phyloP scores from a whole-genome alignment of 2,113 vertebrate genomes.

The Campylomormyrus tamandua region DNA sequence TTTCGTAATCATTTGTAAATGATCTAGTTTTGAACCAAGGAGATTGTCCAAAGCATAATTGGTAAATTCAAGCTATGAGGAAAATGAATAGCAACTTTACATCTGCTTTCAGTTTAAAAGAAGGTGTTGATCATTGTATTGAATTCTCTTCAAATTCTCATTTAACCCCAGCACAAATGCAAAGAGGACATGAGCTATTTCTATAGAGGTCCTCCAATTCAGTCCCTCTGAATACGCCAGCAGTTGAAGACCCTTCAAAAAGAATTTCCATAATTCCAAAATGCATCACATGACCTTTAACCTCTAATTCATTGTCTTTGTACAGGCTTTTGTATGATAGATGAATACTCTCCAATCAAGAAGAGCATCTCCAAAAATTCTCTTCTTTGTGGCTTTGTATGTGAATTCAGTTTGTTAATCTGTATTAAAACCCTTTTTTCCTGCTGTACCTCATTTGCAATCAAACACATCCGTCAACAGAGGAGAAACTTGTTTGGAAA shows the following conservation, averaged over 20 bases:
- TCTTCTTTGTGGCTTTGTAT: neutral
- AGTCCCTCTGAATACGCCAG: neutral
- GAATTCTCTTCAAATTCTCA: too few species aligned
- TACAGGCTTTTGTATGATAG: neutral
- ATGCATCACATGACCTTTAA: neutral
- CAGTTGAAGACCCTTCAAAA: neutral
- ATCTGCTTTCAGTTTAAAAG: neutral
- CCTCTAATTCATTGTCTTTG: neutral
- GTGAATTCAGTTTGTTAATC: neutral
- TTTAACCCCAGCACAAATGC: neutral
- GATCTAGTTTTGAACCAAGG: neutral
- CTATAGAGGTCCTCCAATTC: neutral
- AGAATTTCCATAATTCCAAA: neutral
- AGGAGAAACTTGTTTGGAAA: slow-evolving; percentile 14
- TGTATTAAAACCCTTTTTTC: neutral
- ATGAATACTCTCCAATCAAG: neutral
- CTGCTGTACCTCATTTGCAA: neutral
- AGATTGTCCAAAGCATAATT: neutral
- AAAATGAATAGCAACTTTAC: neutral
- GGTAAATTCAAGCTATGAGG: neutral
- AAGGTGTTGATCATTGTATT: neutral
- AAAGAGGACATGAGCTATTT: neutral
- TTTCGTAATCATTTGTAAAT: neutral
- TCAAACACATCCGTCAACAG: neutral
- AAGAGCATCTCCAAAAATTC: neutral